These are phyloP conservation scores for Saturnia japonica DNA, from an alignment of 2,888 invertebrate genomes.

Conservation along the genomic window DNA sequence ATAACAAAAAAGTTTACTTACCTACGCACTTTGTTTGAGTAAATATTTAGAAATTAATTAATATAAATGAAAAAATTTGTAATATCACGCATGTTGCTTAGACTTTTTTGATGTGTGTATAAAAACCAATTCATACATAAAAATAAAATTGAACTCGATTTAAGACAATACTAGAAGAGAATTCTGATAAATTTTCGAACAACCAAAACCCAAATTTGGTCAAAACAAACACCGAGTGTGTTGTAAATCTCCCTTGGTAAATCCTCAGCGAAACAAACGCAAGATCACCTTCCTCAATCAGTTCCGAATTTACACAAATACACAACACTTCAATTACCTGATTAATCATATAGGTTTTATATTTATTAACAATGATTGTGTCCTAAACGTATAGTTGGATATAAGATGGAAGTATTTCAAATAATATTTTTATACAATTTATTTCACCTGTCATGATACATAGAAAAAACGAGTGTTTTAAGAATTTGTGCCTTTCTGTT, in stretches of 20 bases:
- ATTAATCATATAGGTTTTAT: slow-evolving; percentile 39
- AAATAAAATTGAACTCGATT: not conserved
- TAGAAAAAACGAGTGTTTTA: slow-evolving; percentile 60
- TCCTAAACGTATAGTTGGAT: slow-evolving; percentile 65
- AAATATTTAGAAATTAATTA: no score
- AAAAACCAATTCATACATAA: not conserved
- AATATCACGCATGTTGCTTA: no score
- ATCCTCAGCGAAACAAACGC: slow-evolving; percentile 15
- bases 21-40: no score
- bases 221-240: not conserved
- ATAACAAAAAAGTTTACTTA: no score
- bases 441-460: slow-evolving; percentile 48
- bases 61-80: no score
- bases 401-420: slow-evolving; percentile 51
- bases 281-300: slow-evolving; percentile 55
- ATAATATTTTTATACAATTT: slow-evolving; percentile 53
- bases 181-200: not conserved
- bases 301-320: slow-evolving; percentile 60
- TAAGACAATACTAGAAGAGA: not conserved
- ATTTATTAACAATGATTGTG: slow-evolving; percentile 41
- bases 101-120: no score
- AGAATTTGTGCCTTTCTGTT: slow-evolving; percentile 67
- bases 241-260: no score
- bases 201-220: not conserved
- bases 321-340: slow-evolving; percentile 59